These are phyloP conservation scores for Luperina nickerlii DNA, from an alignment of 2,888 invertebrate species.

Conservation along the genomic window DNA sequence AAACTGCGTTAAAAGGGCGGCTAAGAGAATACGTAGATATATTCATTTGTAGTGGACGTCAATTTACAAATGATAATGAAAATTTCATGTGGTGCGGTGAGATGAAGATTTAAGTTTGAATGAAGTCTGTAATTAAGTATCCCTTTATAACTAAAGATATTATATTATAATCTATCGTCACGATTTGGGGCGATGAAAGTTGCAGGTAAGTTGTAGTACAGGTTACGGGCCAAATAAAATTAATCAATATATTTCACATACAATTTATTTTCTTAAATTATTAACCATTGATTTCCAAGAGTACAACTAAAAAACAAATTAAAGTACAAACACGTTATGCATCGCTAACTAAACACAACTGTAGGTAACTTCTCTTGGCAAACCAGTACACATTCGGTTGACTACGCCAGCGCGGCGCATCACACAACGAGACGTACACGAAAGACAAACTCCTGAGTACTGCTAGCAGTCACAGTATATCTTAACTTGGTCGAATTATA, in stretches of 20 bases:
- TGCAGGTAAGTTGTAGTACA: neutral
- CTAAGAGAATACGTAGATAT: neutral
- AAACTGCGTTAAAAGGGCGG: neutral
- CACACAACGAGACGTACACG: slow-evolving; percentile 83
- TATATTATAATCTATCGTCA: neutral
- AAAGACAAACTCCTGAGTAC: slow-evolving; percentile 74
- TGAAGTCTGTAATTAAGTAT: neutral
- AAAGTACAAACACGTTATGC: slow-evolving; percentile 91
- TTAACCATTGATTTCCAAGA: slow-evolving; percentile 91
- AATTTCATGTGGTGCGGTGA: neutral
- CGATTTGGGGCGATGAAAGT: neutral
- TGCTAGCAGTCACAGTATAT: slow-evolving; percentile 79
- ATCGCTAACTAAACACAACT: slow-evolving; percentile 90
- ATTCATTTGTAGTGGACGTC: neutral
- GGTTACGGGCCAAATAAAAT: slow-evolving; percentile 64
- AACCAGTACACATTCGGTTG: slow-evolving; percentile 87
- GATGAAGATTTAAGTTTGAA: neutral
- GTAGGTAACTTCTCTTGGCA: slow-evolving; percentile 91
- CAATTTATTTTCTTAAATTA: slow-evolving; percentile 91
- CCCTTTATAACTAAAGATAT: too few relatives aligned
- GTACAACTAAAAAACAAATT: slow-evolving; percentile 91
- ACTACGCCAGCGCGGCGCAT: slow-evolving; percentile 87
- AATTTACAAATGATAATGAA: neutral
- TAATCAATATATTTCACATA: slow-evolving; percentile 85
- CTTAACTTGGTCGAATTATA: slow-evolving; percentile 85